These are phyloP conservation scores for Drosophila sechellia DNA, from an alignment of 1,140 invertebrate genomes.

Conservation along the genomic window DNA sequence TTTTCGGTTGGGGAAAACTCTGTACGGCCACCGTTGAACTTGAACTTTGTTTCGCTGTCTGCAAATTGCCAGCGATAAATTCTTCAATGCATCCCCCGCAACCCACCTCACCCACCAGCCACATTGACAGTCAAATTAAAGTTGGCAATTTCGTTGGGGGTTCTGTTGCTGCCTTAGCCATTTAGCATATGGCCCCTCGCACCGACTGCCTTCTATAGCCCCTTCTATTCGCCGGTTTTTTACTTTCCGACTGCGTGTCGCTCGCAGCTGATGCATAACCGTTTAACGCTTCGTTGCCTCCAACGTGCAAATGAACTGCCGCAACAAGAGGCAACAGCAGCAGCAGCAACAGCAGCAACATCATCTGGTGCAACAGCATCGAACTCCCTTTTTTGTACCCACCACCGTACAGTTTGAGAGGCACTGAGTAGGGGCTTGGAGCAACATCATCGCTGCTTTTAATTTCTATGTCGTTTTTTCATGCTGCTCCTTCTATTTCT, in stretches of 20 bases:
- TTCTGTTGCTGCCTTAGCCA: conserved; percentile 18
- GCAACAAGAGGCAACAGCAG: conserved; percentile 46
- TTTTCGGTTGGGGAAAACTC: background rate
- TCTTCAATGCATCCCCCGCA: conserved; percentile 31
- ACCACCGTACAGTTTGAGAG: conserved; percentile 40
- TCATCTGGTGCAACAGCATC: conserved; percentile 10
- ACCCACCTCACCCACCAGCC: background rate
- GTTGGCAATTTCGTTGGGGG: conserved; percentile 42
- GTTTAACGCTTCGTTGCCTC: conserved; percentile 66
- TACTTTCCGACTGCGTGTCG: conserved; percentile 33
- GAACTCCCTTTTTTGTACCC: conserved; percentile 1
- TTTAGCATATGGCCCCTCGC: conserved; percentile 56
- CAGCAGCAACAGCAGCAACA: conserved; percentile 21
- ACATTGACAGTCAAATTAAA: conserved; percentile 72
- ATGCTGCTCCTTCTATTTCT: background rate
- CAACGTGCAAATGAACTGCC: conserved; percentile 70
- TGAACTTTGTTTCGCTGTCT: conserved; percentile 66
- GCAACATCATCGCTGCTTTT: conserved; percentile 2
- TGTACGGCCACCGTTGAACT: conserved; percentile 62
- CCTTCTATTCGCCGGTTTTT: background rate
- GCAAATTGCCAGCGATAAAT: conserved; percentile 65
- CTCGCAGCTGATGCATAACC: conserved; percentile 59
- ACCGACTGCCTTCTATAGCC: conserved; percentile 20
- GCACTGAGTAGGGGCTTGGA: conserved; percentile 14
- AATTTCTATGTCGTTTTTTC: conserved; percentile 7